Evolutionary conservation across 2,888 invertebrate species (phyloP), one percentile per base, ranked within the genome.

Genomic region (Stenodera caucasica): DNA sequence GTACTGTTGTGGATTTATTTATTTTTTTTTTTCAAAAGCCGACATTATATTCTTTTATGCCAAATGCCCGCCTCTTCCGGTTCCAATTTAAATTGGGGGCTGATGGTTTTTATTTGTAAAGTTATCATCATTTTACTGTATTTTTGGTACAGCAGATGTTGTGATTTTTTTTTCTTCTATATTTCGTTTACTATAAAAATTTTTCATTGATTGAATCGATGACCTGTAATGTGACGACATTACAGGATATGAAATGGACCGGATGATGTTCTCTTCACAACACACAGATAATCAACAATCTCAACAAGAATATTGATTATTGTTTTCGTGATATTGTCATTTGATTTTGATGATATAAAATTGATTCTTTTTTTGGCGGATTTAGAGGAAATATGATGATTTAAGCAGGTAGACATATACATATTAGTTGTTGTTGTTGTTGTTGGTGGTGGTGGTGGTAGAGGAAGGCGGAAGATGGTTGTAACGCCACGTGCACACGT

Each of bases 401-500:
- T 6, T 35, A 59, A 63, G 62, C 67, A 67, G 67, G 67, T 67
- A 67, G 60, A 63, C 60, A 57, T 51, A 18, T 35, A 58, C 49
- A 58, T 61, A 59, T 37, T n/a, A n/a, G n/a, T n/a, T n/a, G n/a
- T n/a, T n/a, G n/a, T n/a, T n/a, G n/a, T n/a, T n/a, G n/a, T n/a
- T n/a, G n/a, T n/a, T n/a, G n/a, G n/a, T n/a, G n/a, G n/a, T n/a
- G n/a, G n/a, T 52, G 53, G 35, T 35, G 21, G 40, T 55, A 55
- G 59, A 62, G 59, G 61, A 63, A 67, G 68, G 68, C 67, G 70
- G 70, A 72, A 68, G 72, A 68, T 64, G 67, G 61, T 63, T 62
- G 59, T 58, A 64, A 66, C 66, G 63, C 61, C 72, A 71, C 73
- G 72, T 70, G 72, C 69, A 68, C 68, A 69, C 69, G 69, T 69